Evolutionary conservation across 2,797 vertebrate genomes (phyloP).

Genomic region (Phoebastria nigripes): DNA sequence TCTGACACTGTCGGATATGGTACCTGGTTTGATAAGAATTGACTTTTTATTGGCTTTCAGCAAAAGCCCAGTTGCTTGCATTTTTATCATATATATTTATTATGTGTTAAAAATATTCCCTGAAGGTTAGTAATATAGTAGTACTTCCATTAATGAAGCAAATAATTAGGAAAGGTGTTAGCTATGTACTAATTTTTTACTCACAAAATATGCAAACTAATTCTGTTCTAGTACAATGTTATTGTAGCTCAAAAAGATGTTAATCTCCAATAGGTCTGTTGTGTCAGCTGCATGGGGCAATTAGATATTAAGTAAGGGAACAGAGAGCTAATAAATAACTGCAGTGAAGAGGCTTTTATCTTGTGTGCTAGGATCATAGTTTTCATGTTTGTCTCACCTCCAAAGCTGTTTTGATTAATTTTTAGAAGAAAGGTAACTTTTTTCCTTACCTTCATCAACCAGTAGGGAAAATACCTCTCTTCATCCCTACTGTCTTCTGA

Average conservation of each 20-base stretch:
- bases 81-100: constrained; percentile 31
- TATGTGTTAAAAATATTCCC: constrained; percentile 20
- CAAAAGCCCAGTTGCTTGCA: background rate
- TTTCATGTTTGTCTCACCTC: background rate
- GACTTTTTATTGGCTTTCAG: constrained; percentile 2
- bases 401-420: background rate
- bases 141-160: constrained; percentile 43
- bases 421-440: background rate
- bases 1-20: background rate
- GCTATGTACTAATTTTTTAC: background rate
- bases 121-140: background rate
- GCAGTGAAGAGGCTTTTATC: background rate
- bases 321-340: background rate
- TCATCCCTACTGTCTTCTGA: background rate
- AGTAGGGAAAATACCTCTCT: background rate
- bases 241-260: background rate
- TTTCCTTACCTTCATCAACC: background rate
- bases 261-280: background rate
- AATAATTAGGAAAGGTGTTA: constrained; percentile 36
- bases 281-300: background rate
- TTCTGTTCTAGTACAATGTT: background rate
- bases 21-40: constrained; percentile 5
- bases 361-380: background rate
- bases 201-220: background rate
- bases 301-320: background rate